phyloP scores from a whole-genome alignment of 1,140 invertebrate genomes.

The Oscheius sp. region DNA sequence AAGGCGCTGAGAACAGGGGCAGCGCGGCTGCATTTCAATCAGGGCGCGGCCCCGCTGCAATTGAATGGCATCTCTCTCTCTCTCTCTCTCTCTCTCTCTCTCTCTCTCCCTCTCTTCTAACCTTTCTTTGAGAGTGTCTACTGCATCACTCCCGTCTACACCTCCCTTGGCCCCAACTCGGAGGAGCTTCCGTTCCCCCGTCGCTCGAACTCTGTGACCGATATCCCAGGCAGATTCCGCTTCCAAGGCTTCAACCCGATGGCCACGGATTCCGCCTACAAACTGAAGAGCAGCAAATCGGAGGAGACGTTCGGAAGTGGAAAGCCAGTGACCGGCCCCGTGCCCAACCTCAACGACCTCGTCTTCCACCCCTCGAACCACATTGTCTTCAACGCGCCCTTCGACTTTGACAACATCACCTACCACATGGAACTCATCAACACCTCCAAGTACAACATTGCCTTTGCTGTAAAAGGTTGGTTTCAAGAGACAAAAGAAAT shows the following conservation, averaged over 20 bases:
- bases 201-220: neutral
- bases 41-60: too few species aligned
- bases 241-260: conserved; percentile 16
- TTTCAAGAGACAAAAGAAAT: conserved; percentile 46
- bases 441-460: conserved; percentile 22
- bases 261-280: conserved; percentile 20
- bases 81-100: too few species aligned
- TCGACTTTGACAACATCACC: conserved; percentile 25
- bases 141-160: too few species aligned
- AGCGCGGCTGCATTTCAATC: too few species aligned
- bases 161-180: too few species aligned
- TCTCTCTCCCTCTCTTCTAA: too few species aligned
- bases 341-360: conserved; percentile 13
- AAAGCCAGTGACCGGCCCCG: conserved; percentile 11
- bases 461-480: conserved; percentile 20
- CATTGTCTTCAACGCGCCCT: conserved; percentile 30
- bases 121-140: too few species aligned
- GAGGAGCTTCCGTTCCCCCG: neutral
- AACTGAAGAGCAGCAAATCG: conserved; percentile 17
- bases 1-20: too few species aligned
- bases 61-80: too few species aligned
- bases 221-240: conserved; percentile 6
- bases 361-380: conserved; percentile 3
- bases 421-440: conserved; percentile 29
- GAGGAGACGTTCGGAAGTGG: neutral